Base-by-base conservation (phyloP, 2,888 invertebrate genomes). In the Horisme vitalbata region DNA sequence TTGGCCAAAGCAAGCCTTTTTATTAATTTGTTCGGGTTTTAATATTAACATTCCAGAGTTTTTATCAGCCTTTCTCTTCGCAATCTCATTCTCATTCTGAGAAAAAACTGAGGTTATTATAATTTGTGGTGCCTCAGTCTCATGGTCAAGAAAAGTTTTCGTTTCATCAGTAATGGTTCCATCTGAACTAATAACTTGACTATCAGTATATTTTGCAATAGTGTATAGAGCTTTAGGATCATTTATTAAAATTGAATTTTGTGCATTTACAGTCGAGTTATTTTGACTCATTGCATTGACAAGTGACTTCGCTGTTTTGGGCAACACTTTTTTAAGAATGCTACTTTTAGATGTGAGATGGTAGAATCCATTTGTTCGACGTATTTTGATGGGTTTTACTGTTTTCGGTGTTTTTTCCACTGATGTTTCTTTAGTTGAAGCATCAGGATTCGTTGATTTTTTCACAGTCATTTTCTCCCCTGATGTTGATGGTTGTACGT, bases 11-110 rank as follows among this genome's bases (percentile, higher is more conserved):
- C 30, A 10, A 31, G 68, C 41, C 55, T 75, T 78, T 58, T 79
- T 68, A 57, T 88, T 88, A 18, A 89, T 88, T 74, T 89, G 83
- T 63, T 87, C 87, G 0, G 88, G 88, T 64, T 86, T 88, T 45
- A 89, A 72, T 52, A 89, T 62, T 48, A 78, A 72, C 84, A 87
- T 84, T 1, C 74, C 63, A 30, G 54, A 34, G 57, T 57, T 74
- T 36, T 47, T 52, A 31, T 38, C 31, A 27, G 50, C 45, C 56
- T 58, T 71, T 36, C 43, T 45, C 21, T 35, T 34, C 18, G 48
- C 41, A 12, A 31, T 21, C 8, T 47, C 41, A 20, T 46, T 30
- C 44, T 36, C 50, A 36, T 44, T 51, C 15, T 47, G 57, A 11
- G 70, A 68, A 55, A 58, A 69, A 20, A 69, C 66, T 18, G 59